Evolutionary conservation across 1,140 invertebrate genomes (phyloP), one percentile per base, ranked within the genome.

Genomic region (Eufriesea mexicana): DNA sequence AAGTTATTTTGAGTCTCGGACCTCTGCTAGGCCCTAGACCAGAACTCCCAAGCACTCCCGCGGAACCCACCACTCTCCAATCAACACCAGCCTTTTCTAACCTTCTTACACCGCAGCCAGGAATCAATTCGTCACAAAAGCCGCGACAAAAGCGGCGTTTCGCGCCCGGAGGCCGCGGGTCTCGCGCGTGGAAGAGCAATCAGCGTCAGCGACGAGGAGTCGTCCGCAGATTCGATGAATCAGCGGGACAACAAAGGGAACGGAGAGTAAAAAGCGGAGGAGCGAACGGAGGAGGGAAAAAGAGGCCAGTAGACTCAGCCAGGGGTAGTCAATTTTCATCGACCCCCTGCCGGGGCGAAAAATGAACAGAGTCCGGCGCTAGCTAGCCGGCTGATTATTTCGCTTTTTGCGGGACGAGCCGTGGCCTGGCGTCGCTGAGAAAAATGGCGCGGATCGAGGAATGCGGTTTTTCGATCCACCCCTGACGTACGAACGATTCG

Each of bases 401-500:
- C 49, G 74, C 67, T 88, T 88, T 88, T 88, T 88, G 83, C 54
- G n/a, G 16, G 16, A 12, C 16, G 55, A 35, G 4, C 59, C 28
- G 66, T 62, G 51, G 57, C 67, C 57, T 28, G 64, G 72, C 62
- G 71, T 62, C 70, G 62, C 42, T 28, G 59, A 85, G 86, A 85
- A 85, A 88, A 88, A 88, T 88, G 78, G 68, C 86, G 42, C 71
- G 83, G 16, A 85, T 85, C 86, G 74, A 54, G 59, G 79, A 88
- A 79, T 77, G 74, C 76, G 54, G 87, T 88, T 88, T 88, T 88
- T 87, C 78, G 73, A 67, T 25, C 49, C 64, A 5, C 9, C 20
- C 74, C 28, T 28, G 35, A 5, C 72, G 25, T 49, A 47, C 28
- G 59, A 57, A 79, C 86, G 74, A 88, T 88, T 88, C 79, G 87